Conservation (phyloP, 2,113 vertebrate genomes). For the Aptenodytes forsteri region DNA sequence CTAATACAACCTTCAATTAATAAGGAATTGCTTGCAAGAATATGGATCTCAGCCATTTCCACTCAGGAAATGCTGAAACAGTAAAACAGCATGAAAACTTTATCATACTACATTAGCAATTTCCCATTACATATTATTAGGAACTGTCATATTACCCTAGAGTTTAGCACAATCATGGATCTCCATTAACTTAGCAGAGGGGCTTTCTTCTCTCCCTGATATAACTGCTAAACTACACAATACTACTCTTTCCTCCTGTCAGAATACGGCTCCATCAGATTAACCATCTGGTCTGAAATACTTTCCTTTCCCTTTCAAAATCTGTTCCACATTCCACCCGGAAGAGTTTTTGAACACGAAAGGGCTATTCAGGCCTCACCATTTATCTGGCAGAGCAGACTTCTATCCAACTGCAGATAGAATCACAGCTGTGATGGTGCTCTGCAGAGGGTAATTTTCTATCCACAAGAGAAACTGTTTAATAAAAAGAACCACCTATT, state of each 20-base stretch:
- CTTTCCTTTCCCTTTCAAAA: constrained; percentile 38
- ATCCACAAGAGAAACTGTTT: not conserved
- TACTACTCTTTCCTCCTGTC: constrained; percentile 19
- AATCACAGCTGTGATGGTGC: constrained; percentile 30
- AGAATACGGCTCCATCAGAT: constrained; percentile 33
- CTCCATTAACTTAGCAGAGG: constrained; percentile 30
- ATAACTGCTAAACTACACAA: constrained; percentile 28
- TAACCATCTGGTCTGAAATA: constrained; percentile 45
- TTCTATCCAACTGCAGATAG: constrained; percentile 40
- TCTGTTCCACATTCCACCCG: constrained; percentile 43
- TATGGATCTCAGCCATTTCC: not conserved
- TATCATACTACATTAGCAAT: not conserved
- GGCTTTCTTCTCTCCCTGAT: constrained; percentile 26
- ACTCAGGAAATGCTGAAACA: not conserved
- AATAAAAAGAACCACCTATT: not conserved
- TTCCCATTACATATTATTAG: constrained; percentile 7
- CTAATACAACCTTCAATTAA: not conserved
- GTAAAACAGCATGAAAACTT: constrained; percentile 22
- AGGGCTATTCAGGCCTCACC: constrained; percentile 48
- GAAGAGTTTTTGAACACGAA: constrained; percentile 49
- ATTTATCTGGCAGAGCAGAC: constrained; percentile 37
- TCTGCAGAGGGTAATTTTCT: constrained; percentile 16
- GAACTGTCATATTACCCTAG: constrained; percentile 3
- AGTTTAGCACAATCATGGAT: constrained; percentile 19
- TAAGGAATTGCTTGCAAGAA: not conserved